These are phyloP conservation scores for Penelope pileata DNA, from an alignment of 2,113 vertebrate species.

Conservation along the genomic window DNA sequence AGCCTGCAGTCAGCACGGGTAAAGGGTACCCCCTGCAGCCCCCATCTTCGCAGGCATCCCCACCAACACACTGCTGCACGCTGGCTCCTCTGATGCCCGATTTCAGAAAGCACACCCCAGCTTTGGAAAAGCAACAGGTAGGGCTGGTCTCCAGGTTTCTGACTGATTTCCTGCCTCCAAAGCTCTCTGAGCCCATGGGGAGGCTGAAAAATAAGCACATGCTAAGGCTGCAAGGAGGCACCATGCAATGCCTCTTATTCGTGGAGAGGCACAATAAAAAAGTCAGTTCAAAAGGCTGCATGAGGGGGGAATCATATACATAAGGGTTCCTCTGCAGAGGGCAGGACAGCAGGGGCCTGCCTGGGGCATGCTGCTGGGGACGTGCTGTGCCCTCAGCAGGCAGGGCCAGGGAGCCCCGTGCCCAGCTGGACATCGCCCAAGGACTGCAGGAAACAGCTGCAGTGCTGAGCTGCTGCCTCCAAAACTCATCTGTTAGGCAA, in stretches of 20 bases:
- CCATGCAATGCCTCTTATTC: fast-evolving
- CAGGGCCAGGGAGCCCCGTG: no score
- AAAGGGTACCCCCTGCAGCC: background rate
- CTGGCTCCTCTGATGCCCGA: background rate
- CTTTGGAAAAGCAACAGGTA: background rate
- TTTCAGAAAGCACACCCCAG: background rate
- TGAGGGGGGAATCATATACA: fast-evolving
- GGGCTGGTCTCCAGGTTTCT: background rate
- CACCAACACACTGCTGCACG: no score
- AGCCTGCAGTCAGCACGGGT: fast-evolving
- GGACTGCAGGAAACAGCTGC: background rate
- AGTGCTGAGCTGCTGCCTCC: background rate
- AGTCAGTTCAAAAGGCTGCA: background rate
- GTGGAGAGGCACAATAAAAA: background rate
- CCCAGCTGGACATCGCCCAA: background rate
- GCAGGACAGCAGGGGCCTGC: background rate
- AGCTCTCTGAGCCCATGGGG: background rate
- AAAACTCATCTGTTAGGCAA: background rate
- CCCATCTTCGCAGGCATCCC: fast-evolving
- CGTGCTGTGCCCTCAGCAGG: background rate
- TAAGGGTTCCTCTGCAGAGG: background rate
- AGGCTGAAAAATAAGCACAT: fast-evolving
- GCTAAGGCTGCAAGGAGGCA: background rate
- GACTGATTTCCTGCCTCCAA: background rate
- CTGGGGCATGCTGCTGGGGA: background rate